Percentiles rank a stretch among this genome's conserved stretches.
Conservation (phyloP, 2,888 invertebrate species). For the Aporophyla lueneburgensis region DNA sequence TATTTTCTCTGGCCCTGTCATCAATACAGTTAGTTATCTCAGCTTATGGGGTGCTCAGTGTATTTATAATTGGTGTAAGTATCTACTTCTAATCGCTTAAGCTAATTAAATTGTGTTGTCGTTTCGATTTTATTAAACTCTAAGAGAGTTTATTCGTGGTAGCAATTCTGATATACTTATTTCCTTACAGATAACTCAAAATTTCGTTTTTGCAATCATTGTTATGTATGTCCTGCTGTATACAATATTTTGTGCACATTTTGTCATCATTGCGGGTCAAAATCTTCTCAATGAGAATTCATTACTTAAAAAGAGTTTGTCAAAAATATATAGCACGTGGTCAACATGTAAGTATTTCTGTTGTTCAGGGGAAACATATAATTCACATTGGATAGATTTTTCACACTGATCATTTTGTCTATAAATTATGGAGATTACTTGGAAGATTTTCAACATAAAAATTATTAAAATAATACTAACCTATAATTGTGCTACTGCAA, state of each 20-base stretch:
- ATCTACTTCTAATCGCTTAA: background rate
- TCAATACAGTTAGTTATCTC: constrained; percentile 26
- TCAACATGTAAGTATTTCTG: constrained; percentile 34
- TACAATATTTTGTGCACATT: constrained; percentile 23
- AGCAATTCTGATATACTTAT: background rate
- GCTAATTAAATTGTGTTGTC: background rate
- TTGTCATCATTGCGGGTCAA: constrained; percentile 32
- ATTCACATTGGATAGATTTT: background rate
- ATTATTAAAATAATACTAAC: background rate
- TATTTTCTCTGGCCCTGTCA: constrained; percentile 23
- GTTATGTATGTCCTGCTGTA: constrained; percentile 4
- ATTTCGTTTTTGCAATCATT: background rate
- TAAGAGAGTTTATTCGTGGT: too few relatives aligned
- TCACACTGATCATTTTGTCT: background rate
- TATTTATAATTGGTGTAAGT: constrained; percentile 19
- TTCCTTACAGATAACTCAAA: constrained; percentile 25
- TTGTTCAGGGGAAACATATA: background rate
- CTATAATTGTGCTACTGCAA: too few relatives aligned
- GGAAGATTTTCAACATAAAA: background rate
- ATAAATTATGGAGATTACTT: background rate
- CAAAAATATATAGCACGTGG: constrained; percentile 22
- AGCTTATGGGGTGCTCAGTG: constrained; percentile 10
- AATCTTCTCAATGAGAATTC: constrained; percentile 29
- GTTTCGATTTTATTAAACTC: background rate
- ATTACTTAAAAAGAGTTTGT: constrained; percentile 18